These are phyloP conservation scores for Ardeotis arabs DNA, from an alignment of 2,113 vertebrate genomes.

Conservation along the genomic window DNA sequence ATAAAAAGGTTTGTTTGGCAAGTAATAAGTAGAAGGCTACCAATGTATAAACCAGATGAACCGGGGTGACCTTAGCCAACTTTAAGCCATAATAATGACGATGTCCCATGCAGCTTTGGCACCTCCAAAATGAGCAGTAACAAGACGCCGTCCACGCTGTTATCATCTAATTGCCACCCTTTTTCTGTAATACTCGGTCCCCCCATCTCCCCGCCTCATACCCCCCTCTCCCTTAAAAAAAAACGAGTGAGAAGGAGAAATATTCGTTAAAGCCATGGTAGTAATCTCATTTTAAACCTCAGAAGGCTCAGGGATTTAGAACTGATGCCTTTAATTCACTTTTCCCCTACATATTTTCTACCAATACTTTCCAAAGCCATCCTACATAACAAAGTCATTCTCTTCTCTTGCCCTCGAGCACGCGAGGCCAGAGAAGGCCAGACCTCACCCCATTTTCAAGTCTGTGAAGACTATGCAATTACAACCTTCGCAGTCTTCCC, in stretches of 20 bases:
- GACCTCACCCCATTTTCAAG: not conserved
- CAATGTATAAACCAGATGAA: constrained; percentile 88
- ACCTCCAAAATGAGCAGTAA: constrained; percentile 50
- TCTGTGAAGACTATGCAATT: not conserved
- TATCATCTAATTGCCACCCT: constrained; percentile 52
- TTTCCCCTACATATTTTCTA: not conserved
- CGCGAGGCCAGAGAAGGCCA: not conserved
- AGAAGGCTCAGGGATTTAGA: not conserved
- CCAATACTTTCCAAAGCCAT: not conserved
- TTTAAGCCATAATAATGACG: constrained; percentile 42
- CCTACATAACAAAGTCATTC: not conserved
- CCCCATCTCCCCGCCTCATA: not conserved
- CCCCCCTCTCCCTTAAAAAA: not conserved
- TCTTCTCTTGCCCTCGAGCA: not conserved
- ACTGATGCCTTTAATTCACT: not conserved
- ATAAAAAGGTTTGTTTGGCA: constrained; percentile 89
- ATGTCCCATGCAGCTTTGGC: constrained; percentile 64
- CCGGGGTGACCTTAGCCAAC: constrained; percentile 79
- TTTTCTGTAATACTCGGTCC: not conserved
- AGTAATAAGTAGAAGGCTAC: constrained; percentile 85
- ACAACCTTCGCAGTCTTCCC: not conserved
- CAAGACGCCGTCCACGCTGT: not conserved
- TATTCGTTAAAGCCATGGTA: not conserved
- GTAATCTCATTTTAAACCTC: not conserved
- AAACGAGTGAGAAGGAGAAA: not conserved